These are phyloP conservation scores for Ailurus styani DNA, from an alignment of 2,113 vertebrate species.

Conservation along the genomic window DNA sequence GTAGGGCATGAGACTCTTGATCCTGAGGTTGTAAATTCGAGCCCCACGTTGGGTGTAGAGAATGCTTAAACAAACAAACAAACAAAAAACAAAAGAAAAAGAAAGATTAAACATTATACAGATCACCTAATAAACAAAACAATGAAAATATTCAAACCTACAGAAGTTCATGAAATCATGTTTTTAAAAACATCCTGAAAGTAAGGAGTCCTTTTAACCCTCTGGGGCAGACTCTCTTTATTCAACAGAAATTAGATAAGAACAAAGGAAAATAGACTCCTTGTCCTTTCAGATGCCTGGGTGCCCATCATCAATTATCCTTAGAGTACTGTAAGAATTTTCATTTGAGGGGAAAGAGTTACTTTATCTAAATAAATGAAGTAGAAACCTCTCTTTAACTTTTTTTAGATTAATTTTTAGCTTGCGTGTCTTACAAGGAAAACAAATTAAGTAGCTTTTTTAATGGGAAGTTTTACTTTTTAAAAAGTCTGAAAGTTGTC, in stretches of 20 bases:
- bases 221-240: constrained; percentile 15
- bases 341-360: not conserved
- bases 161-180: not conserved
- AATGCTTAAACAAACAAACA: not conserved
- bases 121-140: not conserved
- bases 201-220: not conserved
- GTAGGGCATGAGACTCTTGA: not conserved
- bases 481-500: not conserved
- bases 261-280: constrained; percentile 27
- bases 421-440: not conserved
- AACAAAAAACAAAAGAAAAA: not conserved
- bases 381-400: not conserved
- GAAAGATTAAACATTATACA: not conserved
- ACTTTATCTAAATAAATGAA: not conserved
- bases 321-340: not conserved
- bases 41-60: not conserved
- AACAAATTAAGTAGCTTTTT: constrained; percentile 32
- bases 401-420: not conserved
- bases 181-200: not conserved
- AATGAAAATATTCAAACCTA: not conserved
- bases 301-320: not conserved
- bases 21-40: not conserved
- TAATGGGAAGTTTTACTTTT: constrained; percentile 36
- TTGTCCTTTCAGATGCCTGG: constrained; percentile 9
- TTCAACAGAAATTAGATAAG: not conserved